Percentiles rank a stretch among this genome's conserved stretches.
phyloP scores from a whole-genome alignment of 2,888 invertebrate species.

The Hedychridium roseum region DNA sequence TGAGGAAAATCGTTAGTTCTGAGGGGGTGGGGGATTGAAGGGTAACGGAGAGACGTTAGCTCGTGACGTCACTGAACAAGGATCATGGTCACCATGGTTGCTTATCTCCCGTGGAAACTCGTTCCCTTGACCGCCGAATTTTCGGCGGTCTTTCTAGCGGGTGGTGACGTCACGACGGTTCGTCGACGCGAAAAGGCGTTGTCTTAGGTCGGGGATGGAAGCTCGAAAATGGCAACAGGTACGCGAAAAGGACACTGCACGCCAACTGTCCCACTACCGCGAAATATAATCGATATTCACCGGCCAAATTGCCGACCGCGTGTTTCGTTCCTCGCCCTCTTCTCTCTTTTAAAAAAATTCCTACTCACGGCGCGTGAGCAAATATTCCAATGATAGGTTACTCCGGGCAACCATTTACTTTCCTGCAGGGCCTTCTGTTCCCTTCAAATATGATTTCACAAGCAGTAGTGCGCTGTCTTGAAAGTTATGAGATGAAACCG shows the following conservation, averaged over 20 bases:
- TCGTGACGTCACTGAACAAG: slow-evolving; percentile 7
- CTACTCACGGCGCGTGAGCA: too few relatives aligned
- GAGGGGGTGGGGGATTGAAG: neutral
- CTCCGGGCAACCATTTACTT: too few relatives aligned
- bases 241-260: slow-evolving; percentile 18
- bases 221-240: slow-evolving; percentile 38
- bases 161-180: slow-evolving; percentile 25
- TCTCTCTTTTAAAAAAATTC: too few relatives aligned
- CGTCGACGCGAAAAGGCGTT: slow-evolving; percentile 32
- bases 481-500: too few relatives aligned
- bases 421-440: too few relatives aligned
- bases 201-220: slow-evolving; percentile 34
- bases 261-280: too few relatives aligned
- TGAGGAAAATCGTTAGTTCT: slow-evolving; percentile 14
- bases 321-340: too few relatives aligned
- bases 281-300: too few relatives aligned
- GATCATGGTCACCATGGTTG: slow-evolving; percentile 37
- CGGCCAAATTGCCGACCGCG: too few relatives aligned
- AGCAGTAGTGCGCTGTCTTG: too few relatives aligned
- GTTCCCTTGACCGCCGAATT: neutral
- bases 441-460: too few relatives aligned
- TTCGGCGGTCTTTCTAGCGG: slow-evolving; percentile 3
- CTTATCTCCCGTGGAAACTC: slow-evolving; percentile 31
- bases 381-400: too few relatives aligned
- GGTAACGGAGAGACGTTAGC: slow-evolving; percentile 1